A percentile compares a stretch with the other conserved stretches of the same genome.
These are phyloP conservation scores for Nemoura dubitans DNA, from an alignment of 2,888 invertebrate species.

Conservation along the genomic window DNA sequence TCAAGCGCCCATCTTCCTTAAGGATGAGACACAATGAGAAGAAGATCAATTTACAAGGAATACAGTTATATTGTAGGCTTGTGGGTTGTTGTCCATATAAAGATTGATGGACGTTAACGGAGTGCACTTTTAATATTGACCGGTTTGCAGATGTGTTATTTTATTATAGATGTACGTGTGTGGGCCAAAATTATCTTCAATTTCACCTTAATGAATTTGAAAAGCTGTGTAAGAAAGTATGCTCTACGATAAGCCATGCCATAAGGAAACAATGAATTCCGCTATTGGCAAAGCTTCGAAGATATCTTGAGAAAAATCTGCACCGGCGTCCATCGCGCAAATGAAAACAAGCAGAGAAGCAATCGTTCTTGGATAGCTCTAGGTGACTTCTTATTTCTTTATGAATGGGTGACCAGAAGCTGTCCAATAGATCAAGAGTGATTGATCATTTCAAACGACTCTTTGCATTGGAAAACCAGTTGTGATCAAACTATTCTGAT, in stretches of 20 bases:
- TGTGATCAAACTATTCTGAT: neutral
- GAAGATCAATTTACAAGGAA: constrained; percentile 22
- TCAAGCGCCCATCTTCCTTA: neutral
- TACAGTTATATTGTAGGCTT: constrained; percentile 23
- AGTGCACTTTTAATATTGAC: neutral
- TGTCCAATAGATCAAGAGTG: constrained; percentile 9
- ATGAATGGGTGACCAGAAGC: constrained; percentile 1
- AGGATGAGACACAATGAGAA: constrained; percentile 1
- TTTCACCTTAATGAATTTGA: neutral
- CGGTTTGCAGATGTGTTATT: constrained; percentile 12
- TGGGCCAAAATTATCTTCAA: neutral
- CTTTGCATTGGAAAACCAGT: constrained; percentile 17
- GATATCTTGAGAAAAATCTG: neutral
- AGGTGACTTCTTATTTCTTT: neutral
- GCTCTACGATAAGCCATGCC: neutral
- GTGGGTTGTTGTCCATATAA: neutral
- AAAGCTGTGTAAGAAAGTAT: neutral
- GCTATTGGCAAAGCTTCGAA: neutral
- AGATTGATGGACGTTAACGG: neutral
- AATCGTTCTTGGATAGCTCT: neutral
- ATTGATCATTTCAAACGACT: constrained; percentile 23
- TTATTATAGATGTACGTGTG: neutral
- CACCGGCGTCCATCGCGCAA: too few relatives aligned
- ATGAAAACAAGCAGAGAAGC: too few relatives aligned
- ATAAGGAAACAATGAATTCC: neutral